These are phyloP conservation scores for Hydrochoerus hydrochaeris DNA, from an alignment of 2,113 vertebrate species.

Conservation along the genomic window DNA sequence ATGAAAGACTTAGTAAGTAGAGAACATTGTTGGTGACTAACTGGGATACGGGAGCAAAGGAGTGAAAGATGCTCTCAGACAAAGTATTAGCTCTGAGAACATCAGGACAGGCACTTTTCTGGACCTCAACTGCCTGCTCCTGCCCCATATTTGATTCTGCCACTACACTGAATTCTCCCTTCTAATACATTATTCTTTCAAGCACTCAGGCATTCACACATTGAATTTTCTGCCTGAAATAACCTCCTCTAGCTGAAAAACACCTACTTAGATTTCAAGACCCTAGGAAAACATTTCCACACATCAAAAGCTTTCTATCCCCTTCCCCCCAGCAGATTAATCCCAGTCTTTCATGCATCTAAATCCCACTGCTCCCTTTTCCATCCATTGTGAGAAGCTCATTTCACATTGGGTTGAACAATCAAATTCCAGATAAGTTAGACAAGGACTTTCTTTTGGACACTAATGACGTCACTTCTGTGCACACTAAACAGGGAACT, in stretches of 20 bases:
- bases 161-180: neutral
- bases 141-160: neutral
- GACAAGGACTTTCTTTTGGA: neutral
- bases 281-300: conserved; percentile 35
- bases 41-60: neutral
- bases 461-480: neutral
- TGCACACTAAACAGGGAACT: neutral
- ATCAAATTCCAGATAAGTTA: neutral
- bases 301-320: neutral
- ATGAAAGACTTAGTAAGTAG: accelerated
- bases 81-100: neutral
- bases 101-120: too few relatives aligned
- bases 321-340: neutral
- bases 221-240: neutral
- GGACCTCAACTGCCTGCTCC: neutral
- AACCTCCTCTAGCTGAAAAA: neutral
- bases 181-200: neutral
- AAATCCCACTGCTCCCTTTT: neutral
- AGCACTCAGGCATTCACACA: neutral
- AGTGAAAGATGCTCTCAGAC: neutral
- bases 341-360: neutral
- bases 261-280: neutral
- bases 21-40: neutral
- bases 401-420: neutral
- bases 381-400: neutral